A percentile compares a stretch with the other conserved stretches of the same genome.
Evolutionary conservation across 2,113 vertebrate genomes (phyloP).

Genomic region (Stegostoma tigrinum): DNA sequence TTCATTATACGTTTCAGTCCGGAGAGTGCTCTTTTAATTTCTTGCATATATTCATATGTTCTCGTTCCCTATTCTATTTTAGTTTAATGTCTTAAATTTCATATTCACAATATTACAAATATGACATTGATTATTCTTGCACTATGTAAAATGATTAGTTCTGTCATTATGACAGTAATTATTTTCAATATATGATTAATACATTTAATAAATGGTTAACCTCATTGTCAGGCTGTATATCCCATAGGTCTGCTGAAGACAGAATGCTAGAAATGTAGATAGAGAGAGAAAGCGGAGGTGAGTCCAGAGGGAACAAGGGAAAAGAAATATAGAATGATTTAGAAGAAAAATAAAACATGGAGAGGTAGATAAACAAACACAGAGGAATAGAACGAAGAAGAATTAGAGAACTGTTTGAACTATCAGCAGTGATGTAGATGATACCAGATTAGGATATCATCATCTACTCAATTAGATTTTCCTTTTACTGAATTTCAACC

Average conservation of each 20-base stretch:
- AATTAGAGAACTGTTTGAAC: not conserved
- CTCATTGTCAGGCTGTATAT: not conserved
- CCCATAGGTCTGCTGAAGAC: not conserved
- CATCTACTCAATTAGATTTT: not conserved
- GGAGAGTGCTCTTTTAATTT: not conserved
- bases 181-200: not conserved
- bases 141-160: not conserved
- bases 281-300: not conserved
- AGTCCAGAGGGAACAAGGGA: not conserved
- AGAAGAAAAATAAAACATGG: not conserved
- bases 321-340: not conserved
- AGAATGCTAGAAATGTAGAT: not conserved
- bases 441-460: not conserved
- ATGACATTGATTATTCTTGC: not conserved
- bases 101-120: not conserved
- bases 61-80: not conserved
- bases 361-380: not conserved
- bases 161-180: not conserved
- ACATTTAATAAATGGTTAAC: not conserved
- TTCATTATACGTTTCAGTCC: not conserved
- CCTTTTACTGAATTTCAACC: not conserved
- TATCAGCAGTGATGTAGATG: too few relatives aligned
- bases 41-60: not conserved
- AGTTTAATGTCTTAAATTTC: not conserved
- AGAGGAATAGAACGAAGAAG: not conserved